Conservation (phyloP, 2,888 invertebrate genomes). For the Hirtodrosophila alboralis region DNA sequence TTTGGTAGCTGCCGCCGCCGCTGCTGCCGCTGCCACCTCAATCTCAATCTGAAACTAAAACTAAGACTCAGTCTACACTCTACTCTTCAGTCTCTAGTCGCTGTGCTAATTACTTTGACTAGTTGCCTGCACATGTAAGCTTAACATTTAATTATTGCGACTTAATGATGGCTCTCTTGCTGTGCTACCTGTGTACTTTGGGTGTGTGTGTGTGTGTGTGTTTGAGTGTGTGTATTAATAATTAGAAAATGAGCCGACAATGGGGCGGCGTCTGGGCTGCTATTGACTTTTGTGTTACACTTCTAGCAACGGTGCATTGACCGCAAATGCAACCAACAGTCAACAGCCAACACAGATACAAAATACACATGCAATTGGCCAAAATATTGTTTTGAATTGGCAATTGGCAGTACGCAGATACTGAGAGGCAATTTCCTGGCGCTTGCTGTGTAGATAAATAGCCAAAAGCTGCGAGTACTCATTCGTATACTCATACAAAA, state of each 20-base stretch:
- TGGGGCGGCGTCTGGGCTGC: slow-evolving; percentile 51
- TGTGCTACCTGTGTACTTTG: slow-evolving; percentile 32
- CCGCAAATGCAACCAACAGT: slow-evolving; percentile 28
- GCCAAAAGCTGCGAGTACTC: background rate
- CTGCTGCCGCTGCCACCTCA: background rate
- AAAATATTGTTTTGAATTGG: slow-evolving; percentile 25
- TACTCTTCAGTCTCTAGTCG: slow-evolving; percentile 26
- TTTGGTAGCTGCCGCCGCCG: slow-evolving; percentile 26
- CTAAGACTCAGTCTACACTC: slow-evolving; percentile 23
- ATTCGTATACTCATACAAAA: slow-evolving; percentile 15
- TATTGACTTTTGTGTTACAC: slow-evolving; percentile 68
- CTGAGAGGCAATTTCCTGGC: slow-evolving; percentile 32
- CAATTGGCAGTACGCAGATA: slow-evolving; percentile 40
- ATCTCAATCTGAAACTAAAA: slow-evolving; percentile 32
- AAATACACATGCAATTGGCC: slow-evolving; percentile 37
- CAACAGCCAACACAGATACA: slow-evolving; percentile 3
- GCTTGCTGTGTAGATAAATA: slow-evolving; percentile 29
- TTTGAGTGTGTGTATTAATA: slow-evolving; percentile 67
- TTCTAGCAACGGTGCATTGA: slow-evolving; percentile 62
- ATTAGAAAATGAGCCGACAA: slow-evolving; percentile 73
- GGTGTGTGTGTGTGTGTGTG: slow-evolving; percentile 15
- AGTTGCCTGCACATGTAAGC: slow-evolving; percentile 72
- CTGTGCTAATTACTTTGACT: slow-evolving; percentile 79
- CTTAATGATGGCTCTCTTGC: slow-evolving; percentile 71
- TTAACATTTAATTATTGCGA: slow-evolving; percentile 80